phyloP scores from a whole-genome alignment of 2,797 vertebrate genomes.

The Todus mexicanus region DNA sequence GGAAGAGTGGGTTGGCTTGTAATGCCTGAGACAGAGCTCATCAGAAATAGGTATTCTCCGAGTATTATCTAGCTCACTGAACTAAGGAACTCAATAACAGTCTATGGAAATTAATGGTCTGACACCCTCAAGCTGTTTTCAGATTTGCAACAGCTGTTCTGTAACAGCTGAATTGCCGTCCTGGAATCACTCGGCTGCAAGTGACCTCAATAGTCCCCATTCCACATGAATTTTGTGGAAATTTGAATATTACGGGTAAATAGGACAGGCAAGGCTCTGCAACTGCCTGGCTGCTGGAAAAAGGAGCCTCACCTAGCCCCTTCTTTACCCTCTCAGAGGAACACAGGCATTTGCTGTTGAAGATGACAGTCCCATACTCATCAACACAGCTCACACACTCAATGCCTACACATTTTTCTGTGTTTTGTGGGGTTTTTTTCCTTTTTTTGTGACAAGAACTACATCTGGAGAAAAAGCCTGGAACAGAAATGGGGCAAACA shows the following conservation, averaged over 20 bases:
- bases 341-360: not conserved
- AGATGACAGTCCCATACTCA: not conserved
- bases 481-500: not conserved
- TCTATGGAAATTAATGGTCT: not conserved
- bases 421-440: not conserved
- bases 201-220: accelerated
- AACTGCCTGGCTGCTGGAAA: not conserved
- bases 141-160: not conserved
- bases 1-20: not conserved
- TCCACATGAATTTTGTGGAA: not conserved
- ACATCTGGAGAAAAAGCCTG: not conserved
- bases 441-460: not conserved
- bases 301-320: not conserved
- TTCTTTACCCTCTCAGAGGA: not conserved
- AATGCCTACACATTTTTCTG: not conserved
- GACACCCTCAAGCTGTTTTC: not conserved
- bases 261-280: not conserved
- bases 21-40: not conserved
- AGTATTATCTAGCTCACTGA: not conserved
- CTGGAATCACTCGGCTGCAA: not conserved
- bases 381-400: not conserved
- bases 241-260: not conserved
- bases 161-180: not conserved
- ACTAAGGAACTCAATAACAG: not conserved
- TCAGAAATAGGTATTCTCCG: not conserved